These are phyloP conservation scores for Diadema setosum DNA, from an alignment of 35 echinoderm and acorn worm genomes.

Conservation along the genomic window DNA sequence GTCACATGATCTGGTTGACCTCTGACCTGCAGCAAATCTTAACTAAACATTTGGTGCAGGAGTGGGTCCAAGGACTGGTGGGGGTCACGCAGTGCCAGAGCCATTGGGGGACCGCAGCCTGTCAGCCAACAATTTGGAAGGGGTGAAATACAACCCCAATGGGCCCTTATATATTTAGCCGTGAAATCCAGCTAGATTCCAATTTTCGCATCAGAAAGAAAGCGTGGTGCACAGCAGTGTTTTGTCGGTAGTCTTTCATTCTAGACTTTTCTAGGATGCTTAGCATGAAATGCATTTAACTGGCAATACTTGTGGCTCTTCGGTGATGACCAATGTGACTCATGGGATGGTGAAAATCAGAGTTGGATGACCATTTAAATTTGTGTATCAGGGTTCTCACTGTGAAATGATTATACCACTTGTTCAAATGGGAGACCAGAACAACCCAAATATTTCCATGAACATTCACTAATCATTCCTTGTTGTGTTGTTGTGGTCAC, in stretches of 20 bases:
- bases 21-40: not conserved
- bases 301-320: too few relatives aligned
- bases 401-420: too few relatives aligned
- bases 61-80: not conserved
- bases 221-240: not conserved
- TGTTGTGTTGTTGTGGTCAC: too few relatives aligned
- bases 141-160: conserved; percentile 3
- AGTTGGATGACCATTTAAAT: too few relatives aligned
- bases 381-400: too few relatives aligned
- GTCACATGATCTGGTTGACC: conserved; percentile 7
- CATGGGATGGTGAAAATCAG: too few relatives aligned
- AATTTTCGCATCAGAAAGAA: conserved; percentile 8
- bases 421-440: too few relatives aligned
- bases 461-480: too few relatives aligned
- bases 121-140: not conserved
- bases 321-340: too few relatives aligned
- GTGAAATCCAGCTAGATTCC: not conserved
- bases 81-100: not conserved
- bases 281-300: too few relatives aligned
- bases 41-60: conserved; percentile 25
- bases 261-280: too few relatives aligned
- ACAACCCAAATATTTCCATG: too few relatives aligned
- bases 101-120: not conserved
- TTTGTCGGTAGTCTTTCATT: not conserved
- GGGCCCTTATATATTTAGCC: not conserved